phyloP scores from a whole-genome alignment of 2,113 vertebrate genomes.

The Muscicapa adusta region DNA sequence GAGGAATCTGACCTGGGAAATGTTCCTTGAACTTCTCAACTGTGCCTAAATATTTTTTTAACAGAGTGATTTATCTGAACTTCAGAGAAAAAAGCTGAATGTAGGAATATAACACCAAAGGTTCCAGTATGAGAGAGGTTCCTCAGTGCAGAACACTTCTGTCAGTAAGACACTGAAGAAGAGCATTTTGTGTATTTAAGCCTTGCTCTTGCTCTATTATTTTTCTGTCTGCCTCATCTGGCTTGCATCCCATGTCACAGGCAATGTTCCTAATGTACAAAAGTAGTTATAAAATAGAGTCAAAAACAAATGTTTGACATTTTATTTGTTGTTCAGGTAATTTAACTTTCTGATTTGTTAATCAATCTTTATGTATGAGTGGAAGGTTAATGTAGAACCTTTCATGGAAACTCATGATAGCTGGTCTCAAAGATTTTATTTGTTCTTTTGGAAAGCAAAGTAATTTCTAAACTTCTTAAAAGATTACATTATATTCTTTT shows the following conservation, averaged over 20 bases:
- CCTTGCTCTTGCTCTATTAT: background rate
- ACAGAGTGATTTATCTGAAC: background rate
- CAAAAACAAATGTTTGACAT: background rate
- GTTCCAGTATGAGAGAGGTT: background rate
- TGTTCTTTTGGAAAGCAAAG: background rate
- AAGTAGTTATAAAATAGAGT: background rate
- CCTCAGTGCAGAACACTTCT: background rate
- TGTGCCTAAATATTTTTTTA: background rate
- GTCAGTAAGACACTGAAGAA: background rate
- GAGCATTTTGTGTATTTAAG: background rate
- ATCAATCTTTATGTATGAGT: background rate
- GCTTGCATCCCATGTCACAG: background rate
- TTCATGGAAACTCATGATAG: background rate
- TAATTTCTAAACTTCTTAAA: background rate
- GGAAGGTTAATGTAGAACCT: background rate
- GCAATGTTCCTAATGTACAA: background rate
- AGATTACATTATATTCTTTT: background rate
- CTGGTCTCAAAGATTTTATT: background rate
- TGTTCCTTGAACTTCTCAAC: background rate
- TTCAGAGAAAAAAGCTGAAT: background rate
- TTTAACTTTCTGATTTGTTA: background rate
- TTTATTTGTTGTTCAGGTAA: background rate
- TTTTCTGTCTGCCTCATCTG: background rate
- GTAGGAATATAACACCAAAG: background rate
- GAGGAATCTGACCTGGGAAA: background rate